Base-by-base conservation (phyloP, 2,113 vertebrate genomes). In the Hyaena hyaena region DNA sequence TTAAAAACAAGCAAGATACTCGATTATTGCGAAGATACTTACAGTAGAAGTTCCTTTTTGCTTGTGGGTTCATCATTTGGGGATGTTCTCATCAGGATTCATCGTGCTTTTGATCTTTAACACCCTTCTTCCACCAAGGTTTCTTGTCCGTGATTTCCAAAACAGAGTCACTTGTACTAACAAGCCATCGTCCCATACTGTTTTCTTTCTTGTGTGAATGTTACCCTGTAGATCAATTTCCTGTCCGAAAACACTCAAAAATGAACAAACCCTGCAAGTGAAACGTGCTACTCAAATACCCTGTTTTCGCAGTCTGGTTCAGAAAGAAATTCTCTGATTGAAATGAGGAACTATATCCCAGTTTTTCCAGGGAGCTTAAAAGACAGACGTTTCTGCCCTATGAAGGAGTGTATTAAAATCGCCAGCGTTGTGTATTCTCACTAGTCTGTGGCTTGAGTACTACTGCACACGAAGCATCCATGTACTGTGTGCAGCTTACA, bases 61-160 rank as follows among this genome's bases (percentile, higher is more conserved):
- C 98, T 97, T 98, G 98, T 98, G 98, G 98, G 98, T 99, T 99
- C 99, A 98, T 99, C 98, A 98, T 99, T 98, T 99, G 98, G 98
- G 97, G 98, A 98, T 98, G 96, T 95, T 98, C 97, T 98, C 98
- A 98, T 98, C 97, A 98, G 98, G 98, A 98, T 98, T 99, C 98
- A 98, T 98, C 98, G 98, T 99, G 98, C 97, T 98, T 99, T 98
- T 97, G 97, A 98, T 98, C 97, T 98, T 98, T 98, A 93, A 94
- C 87, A 86, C 94, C 53, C 79, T 93, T 96, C 97, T 98, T 98
- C 97, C 92, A 97, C 96, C 96, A 92, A 81, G 69, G 90, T 71
- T 97, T 95, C 95, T 98, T 92, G 97, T 95, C 98, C 33, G 93
- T 92, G 97, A 97, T 97, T 97, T 98, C 98, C 98, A 88, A 95